A percentile compares a stretch with the other conserved stretches of the same genome.
These are phyloP conservation scores for Psephotus haematonotus DNA, from an alignment of 2,113 vertebrate genomes.

Conservation along the genomic window DNA sequence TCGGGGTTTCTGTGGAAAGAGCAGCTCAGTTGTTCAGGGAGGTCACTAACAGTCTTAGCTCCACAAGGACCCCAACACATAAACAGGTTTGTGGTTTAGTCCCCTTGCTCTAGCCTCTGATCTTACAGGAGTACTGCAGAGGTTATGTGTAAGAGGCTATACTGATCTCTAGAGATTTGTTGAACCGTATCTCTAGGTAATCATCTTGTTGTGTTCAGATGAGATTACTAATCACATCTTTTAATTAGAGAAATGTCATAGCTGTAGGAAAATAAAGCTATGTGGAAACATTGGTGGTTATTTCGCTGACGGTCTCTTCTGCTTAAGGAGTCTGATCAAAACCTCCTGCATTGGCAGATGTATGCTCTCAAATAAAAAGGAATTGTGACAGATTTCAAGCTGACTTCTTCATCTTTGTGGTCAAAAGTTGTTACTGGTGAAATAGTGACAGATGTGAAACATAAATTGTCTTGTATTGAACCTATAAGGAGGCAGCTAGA, in stretches of 20 bases:
- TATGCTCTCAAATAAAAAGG: background rate
- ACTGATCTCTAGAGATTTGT: background rate
- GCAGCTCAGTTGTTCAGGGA: background rate
- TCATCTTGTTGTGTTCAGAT: background rate
- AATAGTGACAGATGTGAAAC: background rate
- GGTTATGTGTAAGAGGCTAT: background rate
- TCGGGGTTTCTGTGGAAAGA: background rate
- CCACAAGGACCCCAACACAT: background rate
- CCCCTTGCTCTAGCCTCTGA: background rate
- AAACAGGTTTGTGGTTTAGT: background rate
- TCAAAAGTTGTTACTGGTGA: background rate
- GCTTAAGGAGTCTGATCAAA: background rate
- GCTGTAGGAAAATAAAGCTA: background rate
- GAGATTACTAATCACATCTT: background rate
- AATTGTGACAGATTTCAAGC: background rate
- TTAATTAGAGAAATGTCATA: constrained; percentile 15
- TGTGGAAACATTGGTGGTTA: background rate
- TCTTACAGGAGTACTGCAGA: background rate
- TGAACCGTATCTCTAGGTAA: constrained; percentile 10
- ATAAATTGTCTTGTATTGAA: background rate
- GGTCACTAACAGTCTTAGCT: background rate
- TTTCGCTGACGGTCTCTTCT: background rate
- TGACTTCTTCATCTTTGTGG: background rate
- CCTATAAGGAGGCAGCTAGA: background rate
- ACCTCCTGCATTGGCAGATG: background rate